Percentiles rank a stretch among this genome's conserved stretches.
Conservation (phyloP, 2,888 invertebrate species). For the Apodemia hepburni region DNA sequence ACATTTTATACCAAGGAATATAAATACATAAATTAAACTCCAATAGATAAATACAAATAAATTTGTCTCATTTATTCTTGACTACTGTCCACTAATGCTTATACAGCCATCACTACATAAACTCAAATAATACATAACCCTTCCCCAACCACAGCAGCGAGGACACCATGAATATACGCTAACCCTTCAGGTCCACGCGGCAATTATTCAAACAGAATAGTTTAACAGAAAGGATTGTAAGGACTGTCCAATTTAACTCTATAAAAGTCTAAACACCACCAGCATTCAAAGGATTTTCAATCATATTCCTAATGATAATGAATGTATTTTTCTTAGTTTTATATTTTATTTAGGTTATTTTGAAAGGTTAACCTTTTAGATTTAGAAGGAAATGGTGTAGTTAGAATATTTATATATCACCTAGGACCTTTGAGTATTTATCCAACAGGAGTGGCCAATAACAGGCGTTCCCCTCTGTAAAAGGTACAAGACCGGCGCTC, state of each 20-base stretch:
- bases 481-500: too few relatives aligned
- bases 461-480: too few relatives aligned
- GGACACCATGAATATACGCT: conserved; percentile 69
- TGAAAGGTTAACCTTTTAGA: neutral
- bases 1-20: too few relatives aligned
- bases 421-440: too few relatives aligned
- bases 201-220: conserved; percentile 81
- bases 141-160: conserved; percentile 61
- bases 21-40: too few relatives aligned
- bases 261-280: conserved; percentile 34
- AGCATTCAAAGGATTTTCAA: conserved; percentile 28
- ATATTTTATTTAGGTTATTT: neutral
- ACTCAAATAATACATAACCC: conserved; percentile 29
- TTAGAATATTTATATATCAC: conserved; percentile 75
- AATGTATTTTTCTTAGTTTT: conserved; percentile 18
- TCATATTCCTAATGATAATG: conserved; percentile 1
- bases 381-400: conserved; percentile 58
- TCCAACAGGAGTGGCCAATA: too few relatives aligned
- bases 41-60: too few relatives aligned
- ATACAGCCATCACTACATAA: conserved; percentile 24
- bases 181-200: conserved; percentile 79
- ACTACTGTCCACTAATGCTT: conserved; percentile 27
- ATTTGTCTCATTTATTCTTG: neutral
- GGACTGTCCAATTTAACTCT: conserved; percentile 39
- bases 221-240: conserved; percentile 80